phyloP scores from a whole-genome alignment of 2,113 vertebrate species.

The Rhynchomys soricoides region DNA sequence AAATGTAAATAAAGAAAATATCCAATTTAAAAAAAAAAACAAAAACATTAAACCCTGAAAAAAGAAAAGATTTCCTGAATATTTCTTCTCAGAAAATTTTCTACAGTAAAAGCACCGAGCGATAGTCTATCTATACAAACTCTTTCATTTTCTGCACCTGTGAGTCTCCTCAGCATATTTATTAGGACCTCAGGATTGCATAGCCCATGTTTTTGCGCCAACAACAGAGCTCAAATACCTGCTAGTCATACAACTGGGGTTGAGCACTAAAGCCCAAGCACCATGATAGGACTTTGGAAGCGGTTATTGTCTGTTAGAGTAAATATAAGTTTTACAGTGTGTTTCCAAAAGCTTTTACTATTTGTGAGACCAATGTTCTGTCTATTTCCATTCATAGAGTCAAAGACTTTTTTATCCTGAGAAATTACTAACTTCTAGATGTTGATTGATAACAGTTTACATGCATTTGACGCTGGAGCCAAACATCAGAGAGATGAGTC shows the following conservation, averaged over 20 bases:
- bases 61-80: not conserved
- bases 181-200: not conserved
- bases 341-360: not conserved
- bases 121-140: not conserved
- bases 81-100: no score
- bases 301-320: not conserved
- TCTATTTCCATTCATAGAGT: not conserved
- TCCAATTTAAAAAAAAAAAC: no score
- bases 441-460: not conserved
- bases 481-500: not conserved
- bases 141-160: slow-evolving; percentile 64
- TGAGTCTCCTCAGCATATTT: slow-evolving; percentile 34
- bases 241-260: not conserved
- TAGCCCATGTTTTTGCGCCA: not conserved
- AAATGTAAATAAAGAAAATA: no score
- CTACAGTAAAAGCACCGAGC: not conserved
- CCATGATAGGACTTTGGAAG: not conserved
- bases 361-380: not conserved
- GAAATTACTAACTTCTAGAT: not conserved
- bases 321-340: not conserved
- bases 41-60: no score
- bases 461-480: not conserved
- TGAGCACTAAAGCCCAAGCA: not conserved
- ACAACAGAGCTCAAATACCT: not conserved
- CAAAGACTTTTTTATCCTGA: not conserved